These are phyloP conservation scores for Gymnothorax reevesii DNA, from an alignment of 2,797 vertebrate species.

Conservation along the genomic window DNA sequence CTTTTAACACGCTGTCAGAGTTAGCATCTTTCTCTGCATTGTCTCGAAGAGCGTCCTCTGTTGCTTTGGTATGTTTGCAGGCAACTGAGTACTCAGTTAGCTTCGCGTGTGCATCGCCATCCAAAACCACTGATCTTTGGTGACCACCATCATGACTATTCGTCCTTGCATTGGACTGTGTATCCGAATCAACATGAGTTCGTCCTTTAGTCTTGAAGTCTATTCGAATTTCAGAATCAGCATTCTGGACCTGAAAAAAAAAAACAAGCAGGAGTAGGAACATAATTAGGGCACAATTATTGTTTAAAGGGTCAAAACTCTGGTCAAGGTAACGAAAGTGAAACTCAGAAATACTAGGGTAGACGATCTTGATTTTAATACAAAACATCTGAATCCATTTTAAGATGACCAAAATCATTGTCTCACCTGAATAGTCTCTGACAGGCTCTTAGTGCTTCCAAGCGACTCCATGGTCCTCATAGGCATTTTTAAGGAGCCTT, in stretches of 20 bases:
- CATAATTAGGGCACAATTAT: not conserved
- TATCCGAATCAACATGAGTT: not conserved
- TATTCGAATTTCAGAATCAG: slow-evolving; percentile 6
- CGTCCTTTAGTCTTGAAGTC: slow-evolving; percentile 24
- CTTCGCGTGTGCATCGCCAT: slow-evolving; percentile 40
- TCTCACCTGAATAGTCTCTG: slow-evolving; percentile 17
- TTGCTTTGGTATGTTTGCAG: slow-evolving; percentile 41
- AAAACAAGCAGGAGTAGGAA: not conserved
- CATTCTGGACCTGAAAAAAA: slow-evolving; percentile 12
- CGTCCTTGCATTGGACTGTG: not conserved
- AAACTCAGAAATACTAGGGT: not conserved
- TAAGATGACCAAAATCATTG: not conserved
- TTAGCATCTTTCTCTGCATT: slow-evolving; percentile 13
- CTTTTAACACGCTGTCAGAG: slow-evolving; percentile 35
- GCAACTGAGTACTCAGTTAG: slow-evolving; percentile 28
- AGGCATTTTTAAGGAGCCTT: not conserved
- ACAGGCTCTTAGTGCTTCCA: not conserved
- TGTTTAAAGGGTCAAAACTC: not conserved
- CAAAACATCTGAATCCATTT: not conserved
- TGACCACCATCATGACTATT: not conserved
- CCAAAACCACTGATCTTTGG: not conserved
- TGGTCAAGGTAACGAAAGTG: not conserved
- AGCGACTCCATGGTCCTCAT: not conserved
- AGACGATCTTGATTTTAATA: not conserved
- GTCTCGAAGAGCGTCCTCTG: slow-evolving; percentile 25